Conservation (phyloP, 2,797 vertebrate species). For the Cynopterus sphinx region DNA sequence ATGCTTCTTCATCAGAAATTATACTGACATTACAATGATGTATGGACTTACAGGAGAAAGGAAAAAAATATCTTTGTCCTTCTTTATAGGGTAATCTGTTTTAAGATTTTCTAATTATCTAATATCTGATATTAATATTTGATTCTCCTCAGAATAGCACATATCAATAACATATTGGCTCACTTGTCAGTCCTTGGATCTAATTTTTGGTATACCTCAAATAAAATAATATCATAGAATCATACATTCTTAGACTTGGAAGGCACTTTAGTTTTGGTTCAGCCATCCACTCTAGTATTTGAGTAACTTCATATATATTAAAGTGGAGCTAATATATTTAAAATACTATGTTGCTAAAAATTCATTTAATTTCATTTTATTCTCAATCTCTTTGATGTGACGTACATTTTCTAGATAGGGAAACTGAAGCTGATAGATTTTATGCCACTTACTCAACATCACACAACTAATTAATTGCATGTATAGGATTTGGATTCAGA, state of each 20-base stretch:
- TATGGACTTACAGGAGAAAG: not conserved
- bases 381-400: not conserved
- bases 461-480: not conserved
- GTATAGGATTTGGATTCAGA: not conserved
- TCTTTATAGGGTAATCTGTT: not conserved
- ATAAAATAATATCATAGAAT: not conserved
- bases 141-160: not conserved
- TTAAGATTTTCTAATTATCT: not conserved
- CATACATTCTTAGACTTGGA: not conserved
- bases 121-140: not conserved
- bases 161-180: not conserved
- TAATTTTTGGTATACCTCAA: not conserved
- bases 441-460: not conserved
- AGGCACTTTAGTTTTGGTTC: not conserved
- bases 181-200: not conserved
- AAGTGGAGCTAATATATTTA: not conserved
- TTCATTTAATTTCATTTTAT: not conserved
- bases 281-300: not conserved
- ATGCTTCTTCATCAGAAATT: not conserved
- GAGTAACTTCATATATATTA: not conserved
- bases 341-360: not conserved
- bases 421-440: not conserved
- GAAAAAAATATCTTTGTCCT: not conserved
- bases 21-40: constrained; percentile 21
- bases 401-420: not conserved